Evolutionary conservation across 2,113 vertebrate genomes (phyloP), one percentile per base, ranked within the genome.

Genomic region (Pterocles burchelli): DNA sequence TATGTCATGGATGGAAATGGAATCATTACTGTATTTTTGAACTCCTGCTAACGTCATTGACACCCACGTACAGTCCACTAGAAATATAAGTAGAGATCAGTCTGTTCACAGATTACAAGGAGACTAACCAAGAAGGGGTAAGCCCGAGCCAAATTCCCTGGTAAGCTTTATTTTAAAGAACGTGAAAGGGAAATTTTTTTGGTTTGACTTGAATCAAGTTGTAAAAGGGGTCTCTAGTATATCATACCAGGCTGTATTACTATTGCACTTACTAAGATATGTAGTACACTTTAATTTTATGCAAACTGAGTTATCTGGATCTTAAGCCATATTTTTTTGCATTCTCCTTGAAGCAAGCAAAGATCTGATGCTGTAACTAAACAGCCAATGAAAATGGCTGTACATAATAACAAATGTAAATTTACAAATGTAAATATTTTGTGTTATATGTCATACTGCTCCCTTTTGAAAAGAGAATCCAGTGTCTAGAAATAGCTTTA

Each of bases 11-110:
- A 91, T 95, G 94, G 94, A 97, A 97, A 96, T 91, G 88, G 95
- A 94, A 92, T 98, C 94, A 96, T 98, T 97, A 96, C 94, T 90
- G 90, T 95, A 97, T 97, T 97, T 98, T 90, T 97, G 94, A 97
- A 89, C 79, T 95, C 72, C 80, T 95, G 93, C 96, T 96, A 91
- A 97, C 95, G 90, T 98, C 98, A 98, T 11, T 96, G 93, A 95
- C 96, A 97, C 91, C 96, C 94, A 94, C 93, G 91, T 93, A 58
- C 96, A 90, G 85, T 72, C 95, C 82, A 48, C 65, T 89, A 87
- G 81, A 88, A 94, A 82, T 98, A 96, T 93, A 98, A 98, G 95
- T 73, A 96, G 87, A 93, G 85, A 84, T 51, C 83, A 70, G 74
- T 79, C 59, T 36, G 61, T 67, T 92, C 89, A 68, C 85, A 75